A percentile compares a stretch with the other conserved stretches of the same genome.
These are phyloP conservation scores for Andinoacara biseriatus DNA, from an alignment of 2,113 vertebrate species.

Conservation along the genomic window DNA sequence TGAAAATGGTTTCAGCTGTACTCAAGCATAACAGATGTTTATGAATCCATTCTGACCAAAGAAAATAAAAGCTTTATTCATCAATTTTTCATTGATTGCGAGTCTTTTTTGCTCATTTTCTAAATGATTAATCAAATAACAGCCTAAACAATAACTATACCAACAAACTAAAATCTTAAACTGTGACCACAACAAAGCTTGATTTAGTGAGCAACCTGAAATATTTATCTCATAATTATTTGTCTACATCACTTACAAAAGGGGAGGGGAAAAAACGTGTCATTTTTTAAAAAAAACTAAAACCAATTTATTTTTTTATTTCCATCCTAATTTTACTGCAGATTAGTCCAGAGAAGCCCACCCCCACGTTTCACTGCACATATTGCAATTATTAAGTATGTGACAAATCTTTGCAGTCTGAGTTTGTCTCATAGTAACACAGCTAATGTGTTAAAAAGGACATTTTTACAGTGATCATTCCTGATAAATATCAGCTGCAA, in stretches of 20 bases:
- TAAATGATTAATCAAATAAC: background rate
- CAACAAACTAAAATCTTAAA: background rate
- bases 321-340: background rate
- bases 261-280: no score
- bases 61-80: no score
- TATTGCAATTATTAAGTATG: background rate
- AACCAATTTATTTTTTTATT: background rate
- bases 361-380: background rate
- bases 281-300: no score
- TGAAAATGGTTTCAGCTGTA: background rate
- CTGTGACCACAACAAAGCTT: background rate
- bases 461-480: background rate
- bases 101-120: no score
- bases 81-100: no score
- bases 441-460: background rate
- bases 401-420: background rate
- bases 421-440: background rate
- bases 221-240: background rate
- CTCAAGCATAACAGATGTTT: background rate
- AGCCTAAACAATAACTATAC: background rate
- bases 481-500: slow-evolving; percentile 17
- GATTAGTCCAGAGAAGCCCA: background rate
- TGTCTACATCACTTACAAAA: background rate
- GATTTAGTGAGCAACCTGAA: background rate
- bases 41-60: background rate